Conservation (phyloP, 92 coral and sea anemone genomes). For the Epizoanthus stellaris region DNA sequence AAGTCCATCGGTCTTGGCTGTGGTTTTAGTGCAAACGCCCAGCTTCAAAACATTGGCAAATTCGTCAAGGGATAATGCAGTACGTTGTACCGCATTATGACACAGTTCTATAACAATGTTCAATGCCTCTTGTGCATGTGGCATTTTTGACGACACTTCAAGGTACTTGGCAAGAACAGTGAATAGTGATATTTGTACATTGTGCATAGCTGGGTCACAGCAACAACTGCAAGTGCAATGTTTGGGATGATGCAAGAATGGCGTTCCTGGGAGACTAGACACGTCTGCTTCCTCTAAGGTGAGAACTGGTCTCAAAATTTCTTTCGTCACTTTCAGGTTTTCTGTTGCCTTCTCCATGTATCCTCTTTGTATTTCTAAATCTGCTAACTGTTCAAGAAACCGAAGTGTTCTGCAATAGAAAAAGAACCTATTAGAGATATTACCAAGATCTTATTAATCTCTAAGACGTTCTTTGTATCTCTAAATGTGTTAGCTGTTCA, state of each 20-base stretch:
- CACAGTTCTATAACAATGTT: conserved; percentile 64
- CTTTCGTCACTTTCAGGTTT: conserved; percentile 59
- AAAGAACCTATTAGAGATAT: not conserved
- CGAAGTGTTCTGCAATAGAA: conserved; percentile 63
- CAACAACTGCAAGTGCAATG: conserved; percentile 71
- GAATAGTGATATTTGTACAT: conserved; percentile 50
- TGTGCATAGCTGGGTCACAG: conserved; percentile 71
- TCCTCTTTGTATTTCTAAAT: conserved; percentile 70
- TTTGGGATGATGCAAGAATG: conserved; percentile 63
- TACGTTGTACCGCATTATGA: conserved; percentile 45
- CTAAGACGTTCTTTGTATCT: conserved; percentile 50
- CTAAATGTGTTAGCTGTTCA: conserved; percentile 66
- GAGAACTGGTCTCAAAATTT: conserved; percentile 56
- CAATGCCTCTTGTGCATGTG: conserved; percentile 48
- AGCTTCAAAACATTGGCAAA: conserved; percentile 46
- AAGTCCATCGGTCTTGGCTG: not conserved
- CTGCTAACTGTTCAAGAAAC: conserved; percentile 73
- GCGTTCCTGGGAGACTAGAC: conserved; percentile 49
- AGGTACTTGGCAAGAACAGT: conserved; percentile 62
- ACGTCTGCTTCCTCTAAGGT: conserved; percentile 41
- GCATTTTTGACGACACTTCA: conserved; percentile 42
- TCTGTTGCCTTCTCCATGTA: conserved; percentile 57
- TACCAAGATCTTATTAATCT: not conserved
- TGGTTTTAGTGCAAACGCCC: conserved; percentile 11
- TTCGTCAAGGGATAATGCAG: conserved; percentile 51